These are phyloP conservation scores for Anagyrus pseudococci DNA, from an alignment of 2,888 invertebrate species.

Conservation along the genomic window DNA sequence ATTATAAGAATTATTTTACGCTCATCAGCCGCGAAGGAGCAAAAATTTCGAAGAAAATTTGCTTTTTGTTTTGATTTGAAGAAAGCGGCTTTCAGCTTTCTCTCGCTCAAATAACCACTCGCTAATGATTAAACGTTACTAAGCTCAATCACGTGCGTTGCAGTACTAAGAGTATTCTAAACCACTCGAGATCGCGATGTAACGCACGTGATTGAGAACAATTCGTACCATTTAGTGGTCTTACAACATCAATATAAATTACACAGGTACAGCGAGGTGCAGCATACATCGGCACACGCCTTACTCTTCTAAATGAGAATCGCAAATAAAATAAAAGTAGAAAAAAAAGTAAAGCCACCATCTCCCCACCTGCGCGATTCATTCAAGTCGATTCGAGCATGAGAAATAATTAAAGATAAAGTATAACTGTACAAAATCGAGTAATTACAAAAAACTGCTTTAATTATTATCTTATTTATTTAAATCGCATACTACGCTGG, in stretches of 20 bases:
- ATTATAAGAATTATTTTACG: conserved; percentile 36
- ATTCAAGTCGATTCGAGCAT: conserved; percentile 39
- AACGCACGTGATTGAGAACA: conserved; percentile 39
- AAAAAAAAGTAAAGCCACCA: conserved; percentile 39
- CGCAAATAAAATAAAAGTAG: conserved; percentile 39
- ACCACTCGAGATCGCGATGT: conserved; percentile 35
- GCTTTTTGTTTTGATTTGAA: conserved; percentile 36
- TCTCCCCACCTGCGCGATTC: conserved; percentile 40
- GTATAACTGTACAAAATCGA: conserved; percentile 40
- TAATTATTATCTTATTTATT: conserved; percentile 28
- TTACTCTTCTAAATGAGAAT: conserved; percentile 26
- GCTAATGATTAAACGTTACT: conserved; percentile 35
- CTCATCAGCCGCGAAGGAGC: conserved; percentile 33
- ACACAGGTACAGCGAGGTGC: conserved; percentile 41
- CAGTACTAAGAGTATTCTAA: conserved; percentile 35
- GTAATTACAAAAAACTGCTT: conserved; percentile 40
- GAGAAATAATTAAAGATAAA: conserved; percentile 38
- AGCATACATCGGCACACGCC: conserved; percentile 33
- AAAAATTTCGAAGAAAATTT: conserved; percentile 39
- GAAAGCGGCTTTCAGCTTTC: conserved; percentile 35
- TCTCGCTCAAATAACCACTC: conserved; percentile 36
- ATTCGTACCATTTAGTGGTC: conserved; percentile 37
- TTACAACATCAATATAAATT: conserved; percentile 39
- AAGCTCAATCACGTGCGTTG: conserved; percentile 39
- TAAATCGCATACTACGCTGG: conserved; percentile 44